These are phyloP conservation scores for Choristoneura rosaceana DNA, from an alignment of 2,888 invertebrate genomes.

Conservation along the genomic window DNA sequence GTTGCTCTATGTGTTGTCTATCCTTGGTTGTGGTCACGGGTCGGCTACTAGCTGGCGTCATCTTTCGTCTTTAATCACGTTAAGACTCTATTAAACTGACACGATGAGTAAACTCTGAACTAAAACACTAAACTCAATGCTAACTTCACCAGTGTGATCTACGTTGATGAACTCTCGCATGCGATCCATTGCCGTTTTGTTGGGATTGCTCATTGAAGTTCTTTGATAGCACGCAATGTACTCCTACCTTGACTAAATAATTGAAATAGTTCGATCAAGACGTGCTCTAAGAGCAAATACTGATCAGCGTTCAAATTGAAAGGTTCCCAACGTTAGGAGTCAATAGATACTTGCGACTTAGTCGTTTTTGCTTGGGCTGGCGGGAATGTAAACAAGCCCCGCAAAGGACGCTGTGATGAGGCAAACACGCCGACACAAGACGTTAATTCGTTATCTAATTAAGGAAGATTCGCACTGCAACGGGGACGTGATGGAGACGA, in stretches of 20 bases:
- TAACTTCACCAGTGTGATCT: background rate
- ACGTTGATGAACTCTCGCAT: background rate
- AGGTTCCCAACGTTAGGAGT: constrained; percentile 3
- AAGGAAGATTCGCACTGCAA: constrained; percentile 57
- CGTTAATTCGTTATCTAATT: constrained; percentile 82
- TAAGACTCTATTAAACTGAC: background rate
- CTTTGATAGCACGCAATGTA: background rate
- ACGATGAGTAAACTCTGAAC: background rate
- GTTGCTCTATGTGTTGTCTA: background rate
- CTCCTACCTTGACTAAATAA: background rate
- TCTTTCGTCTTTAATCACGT: background rate
- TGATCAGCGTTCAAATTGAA: constrained; percentile 8
- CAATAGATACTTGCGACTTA: background rate
- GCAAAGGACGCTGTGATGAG: constrained; percentile 67
- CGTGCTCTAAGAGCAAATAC: background rate
- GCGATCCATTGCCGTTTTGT: background rate
- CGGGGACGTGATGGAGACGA: constrained; percentile 28
- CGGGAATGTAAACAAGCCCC: constrained; percentile 55
- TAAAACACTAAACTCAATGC: background rate
- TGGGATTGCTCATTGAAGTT: background rate
- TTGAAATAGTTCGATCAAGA: background rate
- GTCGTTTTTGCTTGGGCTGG: constrained; percentile 16
- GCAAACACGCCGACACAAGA: constrained; percentile 70
- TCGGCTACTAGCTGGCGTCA: background rate
- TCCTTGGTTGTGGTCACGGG: background rate